Percentiles rank a stretch among this genome's conserved stretches.
These are phyloP conservation scores for Coracias cyanogaster DNA, from an alignment of 2,797 vertebrate genomes.

Conservation along the genomic window DNA sequence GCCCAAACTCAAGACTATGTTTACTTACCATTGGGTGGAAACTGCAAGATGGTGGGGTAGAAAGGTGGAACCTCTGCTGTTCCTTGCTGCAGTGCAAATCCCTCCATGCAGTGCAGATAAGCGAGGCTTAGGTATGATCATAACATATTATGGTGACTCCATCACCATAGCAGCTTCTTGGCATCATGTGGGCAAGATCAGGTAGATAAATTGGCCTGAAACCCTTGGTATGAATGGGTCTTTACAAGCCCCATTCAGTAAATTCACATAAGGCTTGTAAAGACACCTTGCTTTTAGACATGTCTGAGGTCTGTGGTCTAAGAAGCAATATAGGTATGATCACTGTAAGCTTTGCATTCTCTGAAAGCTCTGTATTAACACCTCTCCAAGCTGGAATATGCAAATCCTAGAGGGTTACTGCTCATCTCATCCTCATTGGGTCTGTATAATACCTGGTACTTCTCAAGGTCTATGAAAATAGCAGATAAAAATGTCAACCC, in stretches of 20 bases:
- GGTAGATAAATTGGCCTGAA: background rate
- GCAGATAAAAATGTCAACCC: background rate
- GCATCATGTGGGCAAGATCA: background rate
- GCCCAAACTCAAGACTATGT: background rate
- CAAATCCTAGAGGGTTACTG: background rate
- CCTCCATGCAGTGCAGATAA: background rate
- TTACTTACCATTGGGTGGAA: background rate
- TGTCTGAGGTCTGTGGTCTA: background rate
- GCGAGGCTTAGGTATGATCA: rapidly evolving
- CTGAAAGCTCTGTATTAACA: background rate
- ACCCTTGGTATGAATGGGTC: background rate
- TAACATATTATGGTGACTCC: too few species aligned
- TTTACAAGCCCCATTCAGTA: too few species aligned
- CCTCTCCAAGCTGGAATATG: background rate
- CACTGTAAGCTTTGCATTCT: background rate
- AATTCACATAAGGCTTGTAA: background rate
- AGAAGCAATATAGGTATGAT: background rate
- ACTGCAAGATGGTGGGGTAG: background rate
- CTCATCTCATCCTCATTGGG: background rate
- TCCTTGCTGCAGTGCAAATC: background rate
- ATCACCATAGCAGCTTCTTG: background rate
- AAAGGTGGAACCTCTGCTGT: background rate
- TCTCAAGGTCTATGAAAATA: slow-evolving; percentile 8
- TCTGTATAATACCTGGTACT: background rate
- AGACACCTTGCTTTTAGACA: background rate